Evolutionary conservation across 2,113 vertebrate species (phyloP).

Genomic region (Paramormyrops kingsleyae): DNA sequence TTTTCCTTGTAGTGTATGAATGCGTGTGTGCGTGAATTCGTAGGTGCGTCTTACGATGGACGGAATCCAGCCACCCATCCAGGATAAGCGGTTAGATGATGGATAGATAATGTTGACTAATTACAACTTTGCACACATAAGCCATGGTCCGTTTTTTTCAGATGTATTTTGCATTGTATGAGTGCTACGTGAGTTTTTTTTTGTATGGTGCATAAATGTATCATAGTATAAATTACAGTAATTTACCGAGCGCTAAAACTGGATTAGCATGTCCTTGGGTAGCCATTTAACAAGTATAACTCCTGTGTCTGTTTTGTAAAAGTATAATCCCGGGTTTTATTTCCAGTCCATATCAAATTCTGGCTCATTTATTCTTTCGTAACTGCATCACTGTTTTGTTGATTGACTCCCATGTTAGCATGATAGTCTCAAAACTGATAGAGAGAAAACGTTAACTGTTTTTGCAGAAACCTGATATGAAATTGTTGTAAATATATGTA

Average conservation of each 20-base stretch:
- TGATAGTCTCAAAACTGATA: constrained; percentile 4
- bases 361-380: background rate
- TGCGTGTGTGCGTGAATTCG: background rate
- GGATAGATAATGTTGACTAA: background rate
- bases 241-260: background rate
- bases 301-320: constrained; percentile 1
- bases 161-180: background rate
- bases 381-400: constrained; percentile 8
- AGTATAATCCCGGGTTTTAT: background rate
- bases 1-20: background rate
- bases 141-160: background rate
- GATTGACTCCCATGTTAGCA: background rate
- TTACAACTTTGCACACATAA: background rate
- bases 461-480: background rate
- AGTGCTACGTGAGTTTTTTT: background rate
- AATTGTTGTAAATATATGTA: background rate
- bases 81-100: background rate
- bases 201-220: background rate
- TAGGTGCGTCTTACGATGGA: background rate
- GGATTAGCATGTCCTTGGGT: constrained; percentile 5
- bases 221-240: background rate
- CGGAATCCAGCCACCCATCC: background rate
- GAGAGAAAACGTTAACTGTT: background rate
- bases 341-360: background rate
- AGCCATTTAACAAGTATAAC: constrained; percentile 3